Percentiles rank a stretch among this genome's conserved stretches.
These are phyloP conservation scores for Micoletzkya japonica DNA, from an alignment of 2,888 invertebrate genomes.

Conservation along the genomic window DNA sequence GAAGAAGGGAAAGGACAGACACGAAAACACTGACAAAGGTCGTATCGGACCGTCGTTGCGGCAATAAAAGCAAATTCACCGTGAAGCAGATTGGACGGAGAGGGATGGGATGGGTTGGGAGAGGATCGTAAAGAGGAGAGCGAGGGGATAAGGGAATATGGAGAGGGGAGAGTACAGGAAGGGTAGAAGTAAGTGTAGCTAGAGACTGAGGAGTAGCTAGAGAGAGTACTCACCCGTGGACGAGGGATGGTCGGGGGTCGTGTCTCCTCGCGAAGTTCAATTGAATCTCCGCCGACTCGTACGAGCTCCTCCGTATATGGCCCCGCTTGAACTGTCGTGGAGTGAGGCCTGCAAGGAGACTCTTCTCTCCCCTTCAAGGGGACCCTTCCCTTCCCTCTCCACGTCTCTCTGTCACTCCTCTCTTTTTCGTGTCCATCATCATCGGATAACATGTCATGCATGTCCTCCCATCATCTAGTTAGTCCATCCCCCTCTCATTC, in stretches of 20 bases:
- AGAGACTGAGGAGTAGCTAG: neutral
- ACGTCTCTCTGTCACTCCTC: slow-evolving; percentile 2
- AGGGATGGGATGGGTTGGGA: slow-evolving; percentile 3
- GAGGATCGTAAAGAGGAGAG: neutral
- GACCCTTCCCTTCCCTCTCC: neutral
- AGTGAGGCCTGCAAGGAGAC: slow-evolving; percentile 16
- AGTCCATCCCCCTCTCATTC: slow-evolving; percentile 2
- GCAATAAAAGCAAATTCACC: too few relatives aligned
- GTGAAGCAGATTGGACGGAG: neutral
- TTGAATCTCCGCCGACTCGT: slow-evolving; percentile 51
- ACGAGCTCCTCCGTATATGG: slow-evolving; percentile 50
- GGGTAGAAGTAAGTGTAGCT: neutral
- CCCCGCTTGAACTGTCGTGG: slow-evolving; percentile 40
- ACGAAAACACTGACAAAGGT: too few relatives aligned
- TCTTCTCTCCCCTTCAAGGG: neutral
- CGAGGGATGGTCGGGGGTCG: slow-evolving; percentile 20
- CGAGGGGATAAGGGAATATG: slow-evolving; percentile 1
- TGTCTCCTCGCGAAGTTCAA: slow-evolving; percentile 42
- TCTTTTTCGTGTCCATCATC: slow-evolving; percentile 10
- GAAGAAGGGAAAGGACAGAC: slow-evolving; percentile 6
- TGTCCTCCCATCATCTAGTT: too few relatives aligned
- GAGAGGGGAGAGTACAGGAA: neutral
- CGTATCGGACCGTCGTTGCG: too few relatives aligned
- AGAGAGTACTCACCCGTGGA: slow-evolving; percentile 20
- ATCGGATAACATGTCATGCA: too few relatives aligned